phyloP scores from a whole-genome alignment of 2,797 vertebrate species.

The Salmo trutta region DNA sequence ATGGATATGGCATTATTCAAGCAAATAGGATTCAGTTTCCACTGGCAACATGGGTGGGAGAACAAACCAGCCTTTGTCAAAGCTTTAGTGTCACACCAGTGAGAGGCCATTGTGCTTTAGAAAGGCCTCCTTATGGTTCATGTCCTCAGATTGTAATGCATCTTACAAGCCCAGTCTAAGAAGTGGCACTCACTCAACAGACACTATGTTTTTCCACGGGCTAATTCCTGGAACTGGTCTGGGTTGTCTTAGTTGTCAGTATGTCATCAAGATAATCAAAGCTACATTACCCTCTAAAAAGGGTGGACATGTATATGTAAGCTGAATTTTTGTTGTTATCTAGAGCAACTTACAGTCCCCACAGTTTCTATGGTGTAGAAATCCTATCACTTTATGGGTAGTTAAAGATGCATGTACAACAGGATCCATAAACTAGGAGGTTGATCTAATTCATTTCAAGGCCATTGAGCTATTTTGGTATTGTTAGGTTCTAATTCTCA shows the following conservation, averaged over 20 bases:
- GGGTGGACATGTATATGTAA: background rate
- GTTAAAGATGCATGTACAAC: background rate
- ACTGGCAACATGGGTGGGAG: conserved; percentile 66
- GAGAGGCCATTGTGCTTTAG: conserved; percentile 77
- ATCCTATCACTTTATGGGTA: background rate
- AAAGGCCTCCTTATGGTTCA: conserved; percentile 75
- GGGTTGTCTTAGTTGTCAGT: conserved; percentile 31
- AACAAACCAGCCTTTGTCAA: conserved; percentile 75
- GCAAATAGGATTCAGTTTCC: conserved; percentile 62
- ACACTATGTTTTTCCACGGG: conserved; percentile 57
- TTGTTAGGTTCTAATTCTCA: too few species aligned
- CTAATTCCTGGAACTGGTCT: conserved; percentile 39
- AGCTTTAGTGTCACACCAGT: conserved; percentile 73
- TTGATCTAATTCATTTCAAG: background rate
- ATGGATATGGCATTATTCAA: conserved; percentile 66
- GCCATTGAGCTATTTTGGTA: background rate
- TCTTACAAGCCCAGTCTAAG: conserved; percentile 63
- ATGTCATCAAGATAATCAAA: conserved; percentile 26
- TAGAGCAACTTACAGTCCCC: too few species aligned
- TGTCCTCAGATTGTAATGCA: conserved; percentile 76
- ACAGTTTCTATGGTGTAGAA: too few species aligned
- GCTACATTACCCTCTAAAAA: conserved; percentile 17
- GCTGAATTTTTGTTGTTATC: too few species aligned
- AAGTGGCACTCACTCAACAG: conserved; percentile 51
- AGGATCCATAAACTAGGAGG: background rate